These are phyloP conservation scores for Bombus picipes DNA, from an alignment of 1,140 invertebrate genomes.

Conservation along the genomic window DNA sequence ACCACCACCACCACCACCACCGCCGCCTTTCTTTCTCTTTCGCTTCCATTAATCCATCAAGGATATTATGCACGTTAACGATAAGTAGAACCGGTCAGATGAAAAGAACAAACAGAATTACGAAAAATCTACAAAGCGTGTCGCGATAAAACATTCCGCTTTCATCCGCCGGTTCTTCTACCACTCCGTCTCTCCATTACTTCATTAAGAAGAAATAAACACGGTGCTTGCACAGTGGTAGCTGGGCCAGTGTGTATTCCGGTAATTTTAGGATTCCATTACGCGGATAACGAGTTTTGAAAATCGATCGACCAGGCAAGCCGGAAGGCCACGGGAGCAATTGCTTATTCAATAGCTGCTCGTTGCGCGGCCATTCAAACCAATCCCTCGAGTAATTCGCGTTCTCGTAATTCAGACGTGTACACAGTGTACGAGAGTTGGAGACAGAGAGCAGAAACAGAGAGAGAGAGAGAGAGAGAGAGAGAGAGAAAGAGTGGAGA, in stretches of 20 bases:
- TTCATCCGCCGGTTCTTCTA: background rate
- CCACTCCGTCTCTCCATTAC: too few species aligned
- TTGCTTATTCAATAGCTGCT: conserved; percentile 52
- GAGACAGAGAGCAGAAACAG: too few species aligned
- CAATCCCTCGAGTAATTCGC: conserved; percentile 47
- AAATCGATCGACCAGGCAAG: conserved; percentile 32
- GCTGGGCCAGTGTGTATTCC: background rate
- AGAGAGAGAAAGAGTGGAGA: too few species aligned
- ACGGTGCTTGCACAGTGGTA: rapidly evolving
- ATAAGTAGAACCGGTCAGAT: too few species aligned
- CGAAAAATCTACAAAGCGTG: too few species aligned
- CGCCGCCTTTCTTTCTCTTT: too few species aligned
- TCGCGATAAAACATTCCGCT: too few species aligned
- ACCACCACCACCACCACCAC: too few species aligned
- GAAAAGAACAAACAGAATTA: too few species aligned
- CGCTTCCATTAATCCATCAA: background rate
- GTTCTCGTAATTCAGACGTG: conserved; percentile 23
- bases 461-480: too few species aligned
- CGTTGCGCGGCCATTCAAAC: conserved; percentile 38
- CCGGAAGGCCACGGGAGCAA: conserved; percentile 18
- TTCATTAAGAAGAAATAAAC: background rate
- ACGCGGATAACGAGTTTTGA: conserved; percentile 41
- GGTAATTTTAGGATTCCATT: conserved; percentile 47
- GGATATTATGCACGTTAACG: too few species aligned
- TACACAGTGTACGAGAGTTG: background rate